Conservation (phyloP, 2,113 vertebrate species). For the Myiopsitta monachus region DNA sequence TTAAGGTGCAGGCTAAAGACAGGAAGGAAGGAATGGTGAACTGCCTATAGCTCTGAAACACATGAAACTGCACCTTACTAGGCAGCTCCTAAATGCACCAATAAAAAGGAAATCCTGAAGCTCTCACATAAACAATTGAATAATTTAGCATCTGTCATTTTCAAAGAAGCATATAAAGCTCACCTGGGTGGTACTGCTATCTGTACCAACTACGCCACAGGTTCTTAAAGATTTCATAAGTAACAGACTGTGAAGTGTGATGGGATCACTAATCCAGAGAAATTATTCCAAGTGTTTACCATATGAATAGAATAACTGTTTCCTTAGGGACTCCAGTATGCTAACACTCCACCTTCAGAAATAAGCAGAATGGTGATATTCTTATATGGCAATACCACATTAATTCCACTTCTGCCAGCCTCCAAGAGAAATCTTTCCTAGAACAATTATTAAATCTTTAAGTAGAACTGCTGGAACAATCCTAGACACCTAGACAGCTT, state of each 20-base stretch:
- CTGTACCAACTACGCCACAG: background rate
- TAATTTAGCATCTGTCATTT: slow-evolving; percentile 1
- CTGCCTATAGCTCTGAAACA: rapidly evolving
- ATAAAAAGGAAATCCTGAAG: background rate
- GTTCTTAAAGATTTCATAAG: background rate
- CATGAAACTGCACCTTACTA: background rate
- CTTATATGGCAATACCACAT: background rate
- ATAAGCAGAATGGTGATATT: background rate
- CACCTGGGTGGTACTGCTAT: background rate
- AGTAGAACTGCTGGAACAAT: background rate
- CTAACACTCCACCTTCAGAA: background rate
- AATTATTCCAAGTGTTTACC: background rate
- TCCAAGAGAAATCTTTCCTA: background rate
- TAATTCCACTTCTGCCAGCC: background rate
- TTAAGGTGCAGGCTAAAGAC: background rate
- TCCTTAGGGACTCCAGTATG: background rate
- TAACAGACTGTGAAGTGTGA: background rate
- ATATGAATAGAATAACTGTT: background rate
- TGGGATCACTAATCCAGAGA: background rate
- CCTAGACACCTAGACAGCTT: background rate
- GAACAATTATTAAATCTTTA: background rate
- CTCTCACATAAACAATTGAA: background rate
- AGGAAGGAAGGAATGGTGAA: background rate
- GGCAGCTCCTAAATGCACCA: background rate
- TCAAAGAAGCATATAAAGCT: background rate